Base-by-base conservation (phyloP, 2,113 vertebrate species). In the Bos taurus region DNA sequence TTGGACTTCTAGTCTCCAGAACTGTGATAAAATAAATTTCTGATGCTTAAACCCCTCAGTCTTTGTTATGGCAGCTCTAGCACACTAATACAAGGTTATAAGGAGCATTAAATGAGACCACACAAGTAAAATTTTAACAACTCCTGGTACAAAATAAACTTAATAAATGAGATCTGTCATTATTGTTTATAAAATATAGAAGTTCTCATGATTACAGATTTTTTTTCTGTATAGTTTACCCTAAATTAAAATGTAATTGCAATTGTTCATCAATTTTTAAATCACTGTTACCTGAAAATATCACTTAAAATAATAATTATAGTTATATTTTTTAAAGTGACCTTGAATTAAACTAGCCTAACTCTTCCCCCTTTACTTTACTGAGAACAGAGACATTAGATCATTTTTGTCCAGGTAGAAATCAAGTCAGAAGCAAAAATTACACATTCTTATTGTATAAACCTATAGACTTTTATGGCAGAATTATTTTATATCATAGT, bases 261-360 rank as follows among this genome's bases (percentile, higher is more conserved):
- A 36, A 62, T 19, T 64, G 60, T 86, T 89, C 1, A 90, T 77
- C 89, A 87, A 19, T 86, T 83, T 23, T 92, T 83, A 60, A 91
- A 56, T 85, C 43, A 40, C 10, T 80, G 7, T 59, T 6, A 94
- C 8, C 57, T 95, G 10, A 95, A 95, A 46, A 91, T 40, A 1
- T 87, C 10, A 84, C 48, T 92, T 74, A 78, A 94, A 91, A 71
- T 92, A 50, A 84, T 89, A 96, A 97, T 93, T 97, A 33, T 21
- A 56, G 80, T 67, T 90, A 77, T 57, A 25, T 6, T 62, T 80
- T 78, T 86, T 81, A 92, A 50, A 56, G 36, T 85, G n/a, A 81
- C 6, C 30, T 62, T 67, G n/a, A 23, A 77, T 85, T 67, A 64
- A 54, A 62, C 46, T 93, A 93, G 7, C 80, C 33, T 92, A 86